These are phyloP conservation scores for Thereuonema tuberculata DNA, from an alignment of 1,140 invertebrate genomes.

Conservation along the genomic window DNA sequence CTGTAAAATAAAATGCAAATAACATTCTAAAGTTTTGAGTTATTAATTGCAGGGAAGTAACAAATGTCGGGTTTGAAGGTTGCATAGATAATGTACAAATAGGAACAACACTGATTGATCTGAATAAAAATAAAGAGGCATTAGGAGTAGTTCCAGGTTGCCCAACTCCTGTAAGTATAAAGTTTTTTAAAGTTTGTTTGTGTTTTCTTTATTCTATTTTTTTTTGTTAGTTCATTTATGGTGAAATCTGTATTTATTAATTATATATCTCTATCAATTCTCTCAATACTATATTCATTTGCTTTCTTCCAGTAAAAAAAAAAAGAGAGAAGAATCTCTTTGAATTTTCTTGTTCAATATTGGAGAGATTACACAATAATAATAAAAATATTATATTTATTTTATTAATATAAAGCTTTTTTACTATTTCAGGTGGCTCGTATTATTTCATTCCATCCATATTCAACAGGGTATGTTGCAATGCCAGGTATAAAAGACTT, in stretches of 20 bases:
- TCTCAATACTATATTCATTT: too few relatives aligned
- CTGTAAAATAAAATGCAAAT: too few relatives aligned
- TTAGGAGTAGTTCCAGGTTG: constrained; percentile 72
- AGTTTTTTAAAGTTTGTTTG: too few relatives aligned
- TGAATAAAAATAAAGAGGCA: constrained; percentile 58
- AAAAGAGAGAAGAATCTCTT: too few relatives aligned
- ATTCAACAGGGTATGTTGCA: constrained; percentile 26
- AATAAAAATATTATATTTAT: too few relatives aligned
- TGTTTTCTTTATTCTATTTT: neutral
- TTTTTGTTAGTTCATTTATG: neutral
- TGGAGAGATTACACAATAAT: too few relatives aligned
- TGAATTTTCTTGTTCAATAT: too few relatives aligned
- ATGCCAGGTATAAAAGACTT: constrained; percentile 19
- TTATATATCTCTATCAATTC: too few relatives aligned
- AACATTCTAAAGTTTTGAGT: too few relatives aligned
- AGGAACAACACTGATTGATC: constrained; percentile 53
- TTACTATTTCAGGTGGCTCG: constrained; percentile 30
- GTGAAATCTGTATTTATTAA: too few relatives aligned
- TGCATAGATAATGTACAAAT: constrained; percentile 78
- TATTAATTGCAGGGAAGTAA: constrained; percentile 32
- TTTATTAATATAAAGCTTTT: too few relatives aligned
- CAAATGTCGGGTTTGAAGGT: constrained; percentile 66
- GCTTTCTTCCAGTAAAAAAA: too few relatives aligned
- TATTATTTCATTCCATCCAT: constrained; percentile 30
- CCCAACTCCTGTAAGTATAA: constrained; percentile 58